Base-by-base conservation (phyloP, 2,113 vertebrate species). In the Elanoides forficatus region DNA sequence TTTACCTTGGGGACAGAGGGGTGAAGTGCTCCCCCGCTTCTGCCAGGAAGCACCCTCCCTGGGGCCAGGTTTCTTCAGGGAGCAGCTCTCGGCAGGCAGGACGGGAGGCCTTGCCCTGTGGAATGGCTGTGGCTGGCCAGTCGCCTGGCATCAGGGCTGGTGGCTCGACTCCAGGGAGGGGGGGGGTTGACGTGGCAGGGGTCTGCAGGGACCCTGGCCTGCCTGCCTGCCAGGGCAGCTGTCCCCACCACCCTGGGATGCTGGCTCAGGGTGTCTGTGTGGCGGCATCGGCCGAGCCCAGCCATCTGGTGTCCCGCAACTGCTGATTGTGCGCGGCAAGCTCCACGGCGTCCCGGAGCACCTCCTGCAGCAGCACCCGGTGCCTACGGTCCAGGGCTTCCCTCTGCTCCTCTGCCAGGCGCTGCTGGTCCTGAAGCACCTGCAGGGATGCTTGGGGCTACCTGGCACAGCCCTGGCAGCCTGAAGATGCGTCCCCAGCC, bases 401-500 rank as follows among this genome's bases (percentile, higher is more conserved):
- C 85, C 96, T 96, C 95, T 98, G 98, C 88, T 98, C 97, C 74
- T 99, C 98, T 12, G 98, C 98, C 20, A 98, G 96, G 65, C 85
- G 93, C 58, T 92, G 98, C 96, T 99, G 99, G 72, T 97, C 98
- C 88, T 50, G 88, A 55, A 99, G 99, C 75, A 99, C 98, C 99
- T 99, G 72, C 3, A 1, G 36, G 53, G 23, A 36, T 11, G 5
- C 7, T 20, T 10, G 6, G 45, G 16, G 15, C 3, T 21, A 4
- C 45, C 32, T 23, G 50, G 26, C 43, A n/a, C 5, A 2, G n/a
- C 36, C 43, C 65, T 25, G 59, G 73, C 59, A 18, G 62, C 26
- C 16, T 0, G 11, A 3, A 21, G 38, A 6, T 19, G 2, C 0
- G 0, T 81, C 9, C 63, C n/a, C 21, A 13, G 65, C 78, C 82